phyloP scores from a whole-genome alignment of 2,888 invertebrate genomes.

The Lamproptera curius region DNA sequence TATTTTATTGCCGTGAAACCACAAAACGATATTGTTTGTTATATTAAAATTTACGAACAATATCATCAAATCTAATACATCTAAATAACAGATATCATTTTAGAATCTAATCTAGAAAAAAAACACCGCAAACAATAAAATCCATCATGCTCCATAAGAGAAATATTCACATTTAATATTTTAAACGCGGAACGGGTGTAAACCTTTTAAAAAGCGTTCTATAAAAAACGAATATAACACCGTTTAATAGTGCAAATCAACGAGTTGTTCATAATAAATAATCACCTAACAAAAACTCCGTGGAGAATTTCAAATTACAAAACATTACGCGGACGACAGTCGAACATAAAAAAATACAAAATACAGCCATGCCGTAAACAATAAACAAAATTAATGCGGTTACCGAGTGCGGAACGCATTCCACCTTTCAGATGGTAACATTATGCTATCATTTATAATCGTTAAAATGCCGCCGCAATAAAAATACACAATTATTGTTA shows the following conservation, averaged over 20 bases:
- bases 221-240: conserved; percentile 3
- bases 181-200: background rate
- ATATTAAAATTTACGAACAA: too few species aligned
- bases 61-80: too few species aligned
- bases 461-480: conserved; percentile 63
- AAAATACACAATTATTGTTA: conserved; percentile 69
- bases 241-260: conserved; percentile 13
- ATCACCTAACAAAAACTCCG: background rate
- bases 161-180: conserved; percentile 4
- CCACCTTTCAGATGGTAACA: conserved; percentile 33
- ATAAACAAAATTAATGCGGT: conserved; percentile 31
- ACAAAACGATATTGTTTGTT: too few species aligned
- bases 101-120: background rate
- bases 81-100: background rate
- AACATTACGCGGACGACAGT: conserved; percentile 12
- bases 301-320: conserved; percentile 14
- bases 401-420: conserved; percentile 24
- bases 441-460: conserved; percentile 57
- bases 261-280: conserved; percentile 15
- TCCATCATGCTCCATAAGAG: background rate
- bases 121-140: background rate
- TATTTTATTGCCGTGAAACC: too few species aligned
- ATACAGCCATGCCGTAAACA: conserved; percentile 20
- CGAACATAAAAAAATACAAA: conserved; percentile 17
- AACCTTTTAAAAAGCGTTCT: conserved; percentile 10